Conservation (phyloP, 92 coral and sea anemone genomes). For the Porites rus region DNA sequence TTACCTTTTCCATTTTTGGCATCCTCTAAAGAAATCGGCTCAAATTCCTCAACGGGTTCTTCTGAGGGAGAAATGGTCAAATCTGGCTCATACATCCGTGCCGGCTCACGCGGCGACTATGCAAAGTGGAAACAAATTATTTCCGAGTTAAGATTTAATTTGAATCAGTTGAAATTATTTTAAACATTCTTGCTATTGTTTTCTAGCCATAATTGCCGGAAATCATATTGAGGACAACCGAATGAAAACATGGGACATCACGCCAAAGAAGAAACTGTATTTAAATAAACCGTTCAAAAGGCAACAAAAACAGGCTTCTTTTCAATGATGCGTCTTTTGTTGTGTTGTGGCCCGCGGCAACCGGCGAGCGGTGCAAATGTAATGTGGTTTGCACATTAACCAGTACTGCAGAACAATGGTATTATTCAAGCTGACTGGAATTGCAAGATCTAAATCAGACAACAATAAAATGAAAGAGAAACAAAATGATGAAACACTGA, state of each 20-base stretch:
- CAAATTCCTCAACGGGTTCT: slow-evolving; percentile 17
- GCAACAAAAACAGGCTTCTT: not conserved
- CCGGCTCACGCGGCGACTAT: slow-evolving; percentile 78
- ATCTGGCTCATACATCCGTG: slow-evolving; percentile 63
- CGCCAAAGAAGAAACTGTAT: not conserved
- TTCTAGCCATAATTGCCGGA: not conserved
- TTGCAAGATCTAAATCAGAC: not conserved
- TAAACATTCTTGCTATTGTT: not conserved
- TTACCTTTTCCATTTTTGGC: slow-evolving; percentile 95
- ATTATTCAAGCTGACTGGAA: not conserved
- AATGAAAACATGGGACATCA: not conserved
- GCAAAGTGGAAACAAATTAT: not conserved
- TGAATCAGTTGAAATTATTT: not conserved
- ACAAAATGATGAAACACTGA: too few species aligned
- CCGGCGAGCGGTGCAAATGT: not conserved
- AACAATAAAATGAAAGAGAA: not conserved
- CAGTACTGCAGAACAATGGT: not conserved
- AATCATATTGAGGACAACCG: not conserved
- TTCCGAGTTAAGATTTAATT: not conserved
- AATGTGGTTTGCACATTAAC: not conserved
- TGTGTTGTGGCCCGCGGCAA: not conserved
- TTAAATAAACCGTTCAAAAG: slow-evolving; percentile 7
- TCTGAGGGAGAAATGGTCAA: slow-evolving; percentile 37
- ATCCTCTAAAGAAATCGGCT: slow-evolving; percentile 85
- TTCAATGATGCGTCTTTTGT: not conserved